Evolutionary conservation across 2,888 invertebrate species (phyloP).

Genomic region (Aleiodes alternator): DNA sequence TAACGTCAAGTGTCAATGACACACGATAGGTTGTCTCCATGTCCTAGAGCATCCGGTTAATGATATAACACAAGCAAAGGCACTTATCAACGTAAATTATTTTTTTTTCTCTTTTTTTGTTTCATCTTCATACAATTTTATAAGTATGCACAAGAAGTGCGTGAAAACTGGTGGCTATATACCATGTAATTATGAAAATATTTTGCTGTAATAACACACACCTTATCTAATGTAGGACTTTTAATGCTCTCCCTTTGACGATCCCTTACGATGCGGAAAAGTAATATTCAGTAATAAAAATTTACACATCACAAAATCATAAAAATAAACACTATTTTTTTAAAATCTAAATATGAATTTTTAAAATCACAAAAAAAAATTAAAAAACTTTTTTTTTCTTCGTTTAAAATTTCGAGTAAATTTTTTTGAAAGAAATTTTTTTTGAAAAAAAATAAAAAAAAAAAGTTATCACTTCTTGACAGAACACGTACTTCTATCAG

Average conservation of each 20-base stretch:
- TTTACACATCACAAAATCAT: conserved; percentile 16
- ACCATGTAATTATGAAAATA: conserved; percentile 39
- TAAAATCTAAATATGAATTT: not conserved
- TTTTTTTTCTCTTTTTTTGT: too few relatives aligned
- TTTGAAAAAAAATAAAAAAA: conserved; percentile 32
- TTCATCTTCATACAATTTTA: conserved; percentile 4
- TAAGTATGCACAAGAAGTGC: conserved; percentile 19
- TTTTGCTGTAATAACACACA: conserved; percentile 37
- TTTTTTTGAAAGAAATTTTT: not conserved
- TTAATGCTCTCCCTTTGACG: not conserved
- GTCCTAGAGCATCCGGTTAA: conserved; percentile 34
- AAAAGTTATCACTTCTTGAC: conserved; percentile 49
- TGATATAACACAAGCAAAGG: conserved; percentile 1
- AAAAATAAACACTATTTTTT: not conserved
- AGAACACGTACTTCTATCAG: conserved; percentile 69
- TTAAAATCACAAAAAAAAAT: conserved; percentile 15
- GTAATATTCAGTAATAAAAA: not conserved
- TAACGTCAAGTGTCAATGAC: conserved; percentile 37
- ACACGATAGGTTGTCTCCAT: conserved; percentile 33
- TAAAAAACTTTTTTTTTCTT: not conserved
- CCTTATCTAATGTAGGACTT: conserved; percentile 1
- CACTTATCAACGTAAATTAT: conserved; percentile 23
- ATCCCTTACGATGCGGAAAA: not conserved
- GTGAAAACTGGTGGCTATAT: conserved; percentile 30
- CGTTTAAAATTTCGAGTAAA: not conserved